Conservation (phyloP, 2,113 vertebrate species). For the Dasyprocta punctata region DNA sequence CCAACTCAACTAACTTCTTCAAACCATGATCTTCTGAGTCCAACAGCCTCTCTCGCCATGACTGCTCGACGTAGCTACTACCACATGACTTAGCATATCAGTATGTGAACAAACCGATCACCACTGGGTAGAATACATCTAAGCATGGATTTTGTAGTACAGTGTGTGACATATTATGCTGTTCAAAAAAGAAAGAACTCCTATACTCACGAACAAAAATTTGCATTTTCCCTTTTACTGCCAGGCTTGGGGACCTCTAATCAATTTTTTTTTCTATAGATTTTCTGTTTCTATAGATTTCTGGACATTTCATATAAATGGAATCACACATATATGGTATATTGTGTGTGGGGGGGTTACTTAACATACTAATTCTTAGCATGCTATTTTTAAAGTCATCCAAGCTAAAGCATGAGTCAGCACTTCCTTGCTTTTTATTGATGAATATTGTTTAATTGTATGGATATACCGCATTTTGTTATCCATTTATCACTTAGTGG, state of each 20-base stretch:
- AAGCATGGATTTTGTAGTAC: neutral
- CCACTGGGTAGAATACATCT: neutral
- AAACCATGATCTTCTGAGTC: neutral
- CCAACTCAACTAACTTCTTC: neutral
- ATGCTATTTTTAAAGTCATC: neutral
- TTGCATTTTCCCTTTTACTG: neutral
- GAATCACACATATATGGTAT: neutral
- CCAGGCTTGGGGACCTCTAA: neutral
- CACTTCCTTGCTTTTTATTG: neutral
- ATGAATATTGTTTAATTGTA: neutral
- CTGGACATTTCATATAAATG: neutral
- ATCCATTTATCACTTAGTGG: neutral
- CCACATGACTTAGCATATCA: neutral
- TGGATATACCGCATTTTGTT: neutral
- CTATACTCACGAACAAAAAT: neutral
- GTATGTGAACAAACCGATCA: neutral
- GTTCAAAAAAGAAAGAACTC: neutral
- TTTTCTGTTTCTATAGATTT: neutral
- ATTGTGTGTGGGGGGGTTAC: neutral
- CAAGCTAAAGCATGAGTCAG: neutral
- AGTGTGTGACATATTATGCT: neutral
- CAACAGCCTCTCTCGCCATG: neutral
- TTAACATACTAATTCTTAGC: neutral
- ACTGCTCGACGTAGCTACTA: neutral
- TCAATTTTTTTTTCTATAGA: neutral